These are phyloP conservation scores for Heterohyrax brucei DNA, from an alignment of 2,797 vertebrate species.

Conservation along the genomic window DNA sequence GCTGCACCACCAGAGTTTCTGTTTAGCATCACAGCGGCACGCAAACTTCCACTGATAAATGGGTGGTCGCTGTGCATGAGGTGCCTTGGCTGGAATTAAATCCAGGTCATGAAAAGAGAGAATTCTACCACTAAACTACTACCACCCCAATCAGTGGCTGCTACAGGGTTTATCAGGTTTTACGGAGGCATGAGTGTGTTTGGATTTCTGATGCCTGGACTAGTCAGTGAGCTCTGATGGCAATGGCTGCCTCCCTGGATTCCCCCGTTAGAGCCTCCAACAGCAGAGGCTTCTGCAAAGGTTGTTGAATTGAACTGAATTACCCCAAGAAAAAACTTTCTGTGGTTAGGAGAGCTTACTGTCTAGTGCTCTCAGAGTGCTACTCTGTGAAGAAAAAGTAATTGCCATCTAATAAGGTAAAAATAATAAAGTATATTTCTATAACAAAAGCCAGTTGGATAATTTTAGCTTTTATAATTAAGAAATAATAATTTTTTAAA, in stretches of 20 bases:
- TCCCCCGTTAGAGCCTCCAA: neutral
- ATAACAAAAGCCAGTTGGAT: neutral
- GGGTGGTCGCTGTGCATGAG: neutral
- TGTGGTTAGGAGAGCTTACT: neutral
- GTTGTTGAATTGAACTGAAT: neutral
- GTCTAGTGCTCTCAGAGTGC: neutral
- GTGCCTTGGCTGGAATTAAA: neutral
- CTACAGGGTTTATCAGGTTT: neutral
- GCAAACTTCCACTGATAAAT: neutral
- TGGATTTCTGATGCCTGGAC: neutral
- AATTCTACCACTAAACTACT: neutral
- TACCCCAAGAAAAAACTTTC: neutral
- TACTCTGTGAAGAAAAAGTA: neutral
- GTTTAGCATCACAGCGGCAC: neutral
- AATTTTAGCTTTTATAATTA: neutral
- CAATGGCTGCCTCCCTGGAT: accelerated
- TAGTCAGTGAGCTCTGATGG: neutral
- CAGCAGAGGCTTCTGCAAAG: neutral
- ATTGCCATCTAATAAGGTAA: neutral
- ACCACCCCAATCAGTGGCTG: neutral
- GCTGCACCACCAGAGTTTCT: too few relatives aligned
- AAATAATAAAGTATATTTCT: neutral
- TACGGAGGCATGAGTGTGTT: neutral
- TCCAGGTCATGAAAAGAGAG: neutral
- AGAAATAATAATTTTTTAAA: neutral